phyloP scores from a whole-genome alignment of 2,113 vertebrate species.

The Accipiter virgatus region DNA sequence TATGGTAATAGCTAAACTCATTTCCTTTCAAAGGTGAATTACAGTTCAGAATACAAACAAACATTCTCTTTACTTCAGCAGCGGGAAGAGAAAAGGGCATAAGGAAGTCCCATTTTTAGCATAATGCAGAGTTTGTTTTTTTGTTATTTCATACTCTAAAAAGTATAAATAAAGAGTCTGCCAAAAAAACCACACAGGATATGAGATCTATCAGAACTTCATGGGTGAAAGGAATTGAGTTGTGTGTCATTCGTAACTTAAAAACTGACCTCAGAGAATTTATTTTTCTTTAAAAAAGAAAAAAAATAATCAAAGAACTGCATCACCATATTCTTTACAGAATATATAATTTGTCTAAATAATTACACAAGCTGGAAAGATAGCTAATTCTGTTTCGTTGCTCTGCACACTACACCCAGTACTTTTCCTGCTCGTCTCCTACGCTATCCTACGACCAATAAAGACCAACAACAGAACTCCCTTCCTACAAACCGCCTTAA shows the following conservation, averaged over 20 bases:
- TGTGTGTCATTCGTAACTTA: background rate
- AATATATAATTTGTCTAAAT: background rate
- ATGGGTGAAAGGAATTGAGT: background rate
- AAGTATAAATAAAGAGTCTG: conserved; percentile 29
- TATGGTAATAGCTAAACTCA: conserved; percentile 22
- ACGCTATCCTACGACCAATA: background rate
- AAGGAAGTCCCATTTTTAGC: conserved; percentile 26
- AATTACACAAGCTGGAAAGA: background rate
- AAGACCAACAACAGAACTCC: background rate
- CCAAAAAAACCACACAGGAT: background rate
- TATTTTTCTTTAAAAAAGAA: background rate
- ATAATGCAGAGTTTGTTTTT: conserved; percentile 45
- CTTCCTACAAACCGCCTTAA: background rate
- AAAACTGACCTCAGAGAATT: background rate
- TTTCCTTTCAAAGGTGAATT: conserved; percentile 61
- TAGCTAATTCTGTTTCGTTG: background rate
- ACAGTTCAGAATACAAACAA: conserved; percentile 58
- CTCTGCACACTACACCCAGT: background rate
- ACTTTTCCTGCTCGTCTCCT: background rate
- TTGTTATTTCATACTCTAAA: conserved; percentile 46
- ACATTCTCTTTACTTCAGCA: conserved; percentile 11
- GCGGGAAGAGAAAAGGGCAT: background rate
- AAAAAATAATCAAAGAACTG: background rate
- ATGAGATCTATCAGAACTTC: conserved; percentile 27
- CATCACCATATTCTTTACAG: background rate